Percentiles rank a stretch among this genome's conserved stretches.
Conservation (phyloP, 1,140 invertebrate genomes). For the Planococcus citri region DNA sequence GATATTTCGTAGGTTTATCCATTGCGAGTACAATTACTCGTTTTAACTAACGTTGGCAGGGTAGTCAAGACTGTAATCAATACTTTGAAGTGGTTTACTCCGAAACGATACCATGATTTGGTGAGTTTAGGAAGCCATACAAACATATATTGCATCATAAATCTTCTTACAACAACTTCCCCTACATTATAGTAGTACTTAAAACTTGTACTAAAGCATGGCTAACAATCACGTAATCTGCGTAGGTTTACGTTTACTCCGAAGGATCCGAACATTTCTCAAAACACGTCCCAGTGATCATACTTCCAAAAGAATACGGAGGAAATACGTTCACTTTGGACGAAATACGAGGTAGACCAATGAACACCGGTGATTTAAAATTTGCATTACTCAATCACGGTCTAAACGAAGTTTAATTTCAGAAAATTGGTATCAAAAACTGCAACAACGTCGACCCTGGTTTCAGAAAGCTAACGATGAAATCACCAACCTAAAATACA, state of each 20-base stretch:
- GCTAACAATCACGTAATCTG: background rate
- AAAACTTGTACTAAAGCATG: too few relatives aligned
- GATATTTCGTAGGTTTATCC: constrained; percentile 7
- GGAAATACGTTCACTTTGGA: background rate
- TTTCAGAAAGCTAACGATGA: background rate
- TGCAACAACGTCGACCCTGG: background rate
- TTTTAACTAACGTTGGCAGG: background rate
- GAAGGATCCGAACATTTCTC: background rate
- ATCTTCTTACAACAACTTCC: too few relatives aligned
- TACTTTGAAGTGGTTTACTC: background rate
- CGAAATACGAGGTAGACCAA: background rate
- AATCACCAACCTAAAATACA: background rate
- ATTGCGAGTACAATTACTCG: background rate
- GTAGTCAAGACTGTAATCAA: background rate
- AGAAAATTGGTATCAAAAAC: background rate
- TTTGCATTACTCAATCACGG: too few relatives aligned
- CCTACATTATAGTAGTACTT: too few relatives aligned
- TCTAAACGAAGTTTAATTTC: background rate
- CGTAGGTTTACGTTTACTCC: background rate
- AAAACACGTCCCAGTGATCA: background rate
- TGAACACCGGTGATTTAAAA: too few relatives aligned
- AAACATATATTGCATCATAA: too few relatives aligned
- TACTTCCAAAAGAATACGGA: background rate
- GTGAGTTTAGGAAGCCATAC: too few relatives aligned
- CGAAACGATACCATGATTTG: background rate